Conservation (phyloP, 1,140 invertebrate species). For the Batillaria attramentaria region DNA sequence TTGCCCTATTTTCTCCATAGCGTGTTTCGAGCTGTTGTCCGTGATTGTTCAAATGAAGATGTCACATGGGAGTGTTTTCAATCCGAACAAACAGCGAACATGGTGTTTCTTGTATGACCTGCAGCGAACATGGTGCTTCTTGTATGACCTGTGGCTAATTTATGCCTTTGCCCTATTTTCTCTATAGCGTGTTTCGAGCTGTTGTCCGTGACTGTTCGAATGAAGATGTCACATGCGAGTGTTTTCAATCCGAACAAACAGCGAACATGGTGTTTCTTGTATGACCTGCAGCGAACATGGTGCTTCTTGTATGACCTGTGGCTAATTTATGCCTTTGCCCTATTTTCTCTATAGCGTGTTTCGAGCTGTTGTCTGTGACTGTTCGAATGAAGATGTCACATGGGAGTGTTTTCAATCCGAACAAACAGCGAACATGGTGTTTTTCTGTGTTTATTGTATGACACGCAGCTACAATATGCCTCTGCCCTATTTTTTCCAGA, state of each 20-base stretch:
- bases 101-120: not conserved
- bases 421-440: too few species aligned
- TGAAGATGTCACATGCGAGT: not conserved
- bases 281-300: not conserved
- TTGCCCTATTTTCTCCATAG: too few species aligned
- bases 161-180: not conserved
- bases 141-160: not conserved
- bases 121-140: not conserved
- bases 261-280: not conserved
- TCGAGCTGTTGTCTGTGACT: not conserved
- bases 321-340: not conserved
- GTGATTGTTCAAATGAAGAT: too few species aligned
- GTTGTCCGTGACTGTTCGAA: not conserved
- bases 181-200: not conserved
- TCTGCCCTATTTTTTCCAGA: too few species aligned
- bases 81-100: not conserved
- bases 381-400: too few species aligned
- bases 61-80: too few species aligned
- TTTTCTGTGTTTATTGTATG: too few species aligned
- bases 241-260: not conserved
- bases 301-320: not conserved
- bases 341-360: not conserved
- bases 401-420: too few species aligned
- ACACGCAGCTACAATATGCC: too few species aligned
- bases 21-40: too few species aligned